Evolutionary conservation across 2,797 vertebrate genomes (phyloP).

Genomic region (Poeciliopsis infans): DNA sequence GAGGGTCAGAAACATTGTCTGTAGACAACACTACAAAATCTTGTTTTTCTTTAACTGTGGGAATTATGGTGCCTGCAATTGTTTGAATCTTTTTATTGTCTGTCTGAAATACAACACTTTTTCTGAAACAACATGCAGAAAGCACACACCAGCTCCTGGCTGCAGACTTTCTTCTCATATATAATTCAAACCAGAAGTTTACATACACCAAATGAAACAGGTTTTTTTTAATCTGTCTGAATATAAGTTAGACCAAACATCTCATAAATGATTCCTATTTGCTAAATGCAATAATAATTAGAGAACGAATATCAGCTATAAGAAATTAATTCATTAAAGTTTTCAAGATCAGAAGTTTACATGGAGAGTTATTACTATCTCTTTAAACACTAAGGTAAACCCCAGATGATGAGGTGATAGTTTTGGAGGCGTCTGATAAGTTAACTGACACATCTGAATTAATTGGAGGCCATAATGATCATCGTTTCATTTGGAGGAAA

Average conservation of each 20-base stretch:
- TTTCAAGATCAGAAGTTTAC: neutral
- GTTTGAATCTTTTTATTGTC: neutral
- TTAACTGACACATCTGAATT: neutral
- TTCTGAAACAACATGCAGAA: neutral
- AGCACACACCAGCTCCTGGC: neutral
- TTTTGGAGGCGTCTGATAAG: neutral
- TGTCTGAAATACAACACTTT: neutral
- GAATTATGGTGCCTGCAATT: neutral
- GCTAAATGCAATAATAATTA: neutral
- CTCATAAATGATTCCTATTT: neutral
- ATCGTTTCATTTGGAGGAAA: neutral
- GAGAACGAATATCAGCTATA: neutral
- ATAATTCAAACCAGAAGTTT: neutral
- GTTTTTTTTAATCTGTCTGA: neutral
- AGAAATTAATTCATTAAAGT: neutral
- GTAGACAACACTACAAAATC: neutral
- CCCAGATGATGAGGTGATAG: too few species aligned
- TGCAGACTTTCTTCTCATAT: neutral
- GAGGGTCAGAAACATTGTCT: constrained; percentile 31
- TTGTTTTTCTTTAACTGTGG: neutral
- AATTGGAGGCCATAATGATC: neutral
- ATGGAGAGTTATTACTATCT: neutral
- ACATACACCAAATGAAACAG: neutral
- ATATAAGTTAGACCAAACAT: neutral
- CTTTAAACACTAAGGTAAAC: neutral